phyloP scores from a whole-genome alignment of 2,888 invertebrate species.

The Doris montereyensis region DNA sequence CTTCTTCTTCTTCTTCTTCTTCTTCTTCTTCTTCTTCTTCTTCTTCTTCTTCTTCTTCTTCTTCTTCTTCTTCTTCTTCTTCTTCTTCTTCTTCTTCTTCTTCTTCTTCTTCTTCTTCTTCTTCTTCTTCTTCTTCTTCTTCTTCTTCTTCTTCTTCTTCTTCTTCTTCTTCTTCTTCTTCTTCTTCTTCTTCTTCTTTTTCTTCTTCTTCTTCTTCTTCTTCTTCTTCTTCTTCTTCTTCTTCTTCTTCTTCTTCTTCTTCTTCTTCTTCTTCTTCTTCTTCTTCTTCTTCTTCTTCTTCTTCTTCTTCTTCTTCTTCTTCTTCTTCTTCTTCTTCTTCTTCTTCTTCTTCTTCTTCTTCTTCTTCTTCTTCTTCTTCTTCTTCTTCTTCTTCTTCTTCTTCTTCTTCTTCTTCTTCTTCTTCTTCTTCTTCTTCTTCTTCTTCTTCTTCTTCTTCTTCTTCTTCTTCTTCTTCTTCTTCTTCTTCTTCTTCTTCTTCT shows the following conservation, averaged over 20 bases:
- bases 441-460: neutral
- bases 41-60: constrained; percentile 3
- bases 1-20: neutral
- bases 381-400: neutral
- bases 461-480: neutral
- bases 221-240: neutral
- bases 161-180: neutral
- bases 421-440: neutral
- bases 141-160: neutral
- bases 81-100: neutral
- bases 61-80: neutral
- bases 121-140: neutral
- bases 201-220: neutral
- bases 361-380: neutral
- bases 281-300: neutral
- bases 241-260: neutral
- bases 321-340: neutral
- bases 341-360: neutral
- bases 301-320: neutral
- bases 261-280: neutral
- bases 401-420: neutral
- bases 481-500: neutral
- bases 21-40: neutral
- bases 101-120: neutral
- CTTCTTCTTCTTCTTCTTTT: neutral